Percentiles rank a stretch among this genome's conserved stretches.
These are phyloP conservation scores for Corythoichthys haematopterus DNA, from an alignment of 2,113 vertebrate species.

Conservation along the genomic window DNA sequence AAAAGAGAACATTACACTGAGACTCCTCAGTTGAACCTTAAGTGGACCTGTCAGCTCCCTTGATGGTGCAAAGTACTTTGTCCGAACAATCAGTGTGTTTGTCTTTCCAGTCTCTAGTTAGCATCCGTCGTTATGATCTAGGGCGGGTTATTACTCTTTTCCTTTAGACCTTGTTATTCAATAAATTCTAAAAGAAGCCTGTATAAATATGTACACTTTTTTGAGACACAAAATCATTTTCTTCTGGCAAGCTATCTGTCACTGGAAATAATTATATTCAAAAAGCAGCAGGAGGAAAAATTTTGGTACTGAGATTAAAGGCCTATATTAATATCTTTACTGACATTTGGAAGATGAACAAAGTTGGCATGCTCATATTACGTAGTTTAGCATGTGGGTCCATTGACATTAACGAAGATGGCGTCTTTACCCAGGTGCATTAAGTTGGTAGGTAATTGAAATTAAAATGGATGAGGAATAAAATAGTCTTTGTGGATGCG, in stretches of 20 bases:
- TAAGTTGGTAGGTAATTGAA: no score
- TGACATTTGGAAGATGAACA: no score
- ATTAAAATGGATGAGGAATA: no score
- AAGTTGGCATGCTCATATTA: no score
- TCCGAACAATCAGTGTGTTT: constrained; percentile 27
- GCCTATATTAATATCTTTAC: not conserved
- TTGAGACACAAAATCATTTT: constrained; percentile 4
- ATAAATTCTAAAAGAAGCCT: constrained; percentile 7
- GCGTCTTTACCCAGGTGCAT: no score
- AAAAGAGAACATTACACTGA: constrained; percentile 30
- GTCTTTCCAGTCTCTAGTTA: constrained; percentile 16
- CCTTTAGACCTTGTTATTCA: constrained; percentile 4
- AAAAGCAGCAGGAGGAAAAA: no score
- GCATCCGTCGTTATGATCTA: constrained; percentile 13
- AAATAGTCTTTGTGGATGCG: no score
- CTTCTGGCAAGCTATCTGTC: constrained; percentile 5
- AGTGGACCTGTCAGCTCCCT: constrained; percentile 24
- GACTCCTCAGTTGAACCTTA: constrained; percentile 38
- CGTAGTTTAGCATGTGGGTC: no score
- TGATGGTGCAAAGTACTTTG: constrained; percentile 42
- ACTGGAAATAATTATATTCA: not conserved
- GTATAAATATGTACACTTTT: constrained; percentile 8
- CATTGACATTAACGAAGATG: no score
- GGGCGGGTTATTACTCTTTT: constrained; percentile 16
- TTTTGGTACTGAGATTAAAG: not conserved